Percentiles rank a stretch among this genome's conserved stretches.
These are phyloP conservation scores for Perdita meconis DNA, from an alignment of 2,888 invertebrate species.

Conservation along the genomic window DNA sequence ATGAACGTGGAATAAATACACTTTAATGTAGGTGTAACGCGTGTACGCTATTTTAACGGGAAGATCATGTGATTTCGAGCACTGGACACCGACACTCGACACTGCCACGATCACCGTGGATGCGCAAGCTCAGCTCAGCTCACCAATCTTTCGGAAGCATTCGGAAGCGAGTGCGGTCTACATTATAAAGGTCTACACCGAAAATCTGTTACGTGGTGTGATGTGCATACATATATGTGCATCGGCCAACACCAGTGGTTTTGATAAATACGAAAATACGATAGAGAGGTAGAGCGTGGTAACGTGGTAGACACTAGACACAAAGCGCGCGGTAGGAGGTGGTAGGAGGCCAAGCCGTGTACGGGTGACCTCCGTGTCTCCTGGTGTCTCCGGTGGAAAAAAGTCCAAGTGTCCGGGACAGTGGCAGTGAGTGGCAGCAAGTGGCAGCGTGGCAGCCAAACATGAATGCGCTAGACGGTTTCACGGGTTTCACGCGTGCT, in stretches of 20 bases:
- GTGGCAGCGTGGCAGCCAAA: conserved; percentile 61
- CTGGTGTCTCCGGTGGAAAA: too few relatives aligned
- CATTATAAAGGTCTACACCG: too few relatives aligned
- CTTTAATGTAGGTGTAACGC: conserved; percentile 32
- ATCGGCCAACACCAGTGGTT: conserved; percentile 25
- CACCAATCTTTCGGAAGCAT: conserved; percentile 32
- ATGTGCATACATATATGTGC: conserved; percentile 1
- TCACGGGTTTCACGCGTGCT: conserved; percentile 23
- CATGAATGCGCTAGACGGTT: conserved; percentile 32
- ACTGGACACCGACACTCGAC: conserved; percentile 58
- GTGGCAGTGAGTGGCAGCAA: too few relatives aligned
- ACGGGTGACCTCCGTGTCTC: conserved; percentile 72
- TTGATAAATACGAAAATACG: conserved; percentile 22
- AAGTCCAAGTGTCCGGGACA: conserved; percentile 44
- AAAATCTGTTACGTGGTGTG: conserved; percentile 26
- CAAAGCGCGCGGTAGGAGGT: conserved; percentile 55
- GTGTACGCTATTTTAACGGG: conserved; percentile 91
- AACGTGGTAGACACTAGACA: conserved; percentile 60
- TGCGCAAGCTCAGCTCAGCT: conserved; percentile 31
- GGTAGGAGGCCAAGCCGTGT: conserved; percentile 70
- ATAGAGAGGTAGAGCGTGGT: conserved; percentile 46
- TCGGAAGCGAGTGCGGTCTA: conserved; percentile 29
- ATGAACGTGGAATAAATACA: conserved; percentile 55
- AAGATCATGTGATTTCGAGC: conserved; percentile 89
- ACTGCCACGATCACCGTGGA: conserved; percentile 41